Conservation (phyloP, 2,888 invertebrate species). For the Andrena fulva region DNA sequence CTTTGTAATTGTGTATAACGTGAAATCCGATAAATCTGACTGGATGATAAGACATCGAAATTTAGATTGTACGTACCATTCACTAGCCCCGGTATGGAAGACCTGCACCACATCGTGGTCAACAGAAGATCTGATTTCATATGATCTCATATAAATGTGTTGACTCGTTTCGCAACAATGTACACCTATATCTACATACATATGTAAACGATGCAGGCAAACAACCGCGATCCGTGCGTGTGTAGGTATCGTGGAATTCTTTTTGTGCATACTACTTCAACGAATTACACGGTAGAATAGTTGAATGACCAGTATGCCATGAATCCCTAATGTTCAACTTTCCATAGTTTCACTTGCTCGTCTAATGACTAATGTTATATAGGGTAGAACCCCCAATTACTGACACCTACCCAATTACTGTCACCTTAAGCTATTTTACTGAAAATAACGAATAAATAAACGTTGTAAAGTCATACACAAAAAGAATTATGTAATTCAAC, state of each 20-base stretch:
- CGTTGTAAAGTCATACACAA: too few species aligned
- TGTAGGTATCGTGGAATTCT: neutral
- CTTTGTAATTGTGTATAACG: constrained; percentile 4
- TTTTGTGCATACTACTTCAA: neutral
- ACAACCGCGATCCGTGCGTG: too few species aligned
- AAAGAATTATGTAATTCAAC: too few species aligned
- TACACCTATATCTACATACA: neutral
- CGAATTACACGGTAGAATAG: constrained; percentile 1
- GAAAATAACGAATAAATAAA: too few species aligned
- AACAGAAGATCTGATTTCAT: constrained; percentile 30
- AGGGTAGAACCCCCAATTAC: too few species aligned
- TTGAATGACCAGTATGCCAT: neutral
- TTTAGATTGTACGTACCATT: constrained; percentile 8
- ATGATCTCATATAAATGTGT: neutral
- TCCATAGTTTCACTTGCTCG: too few species aligned
- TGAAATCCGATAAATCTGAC: neutral
- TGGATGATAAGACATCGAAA: constrained; percentile 18
- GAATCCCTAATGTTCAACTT: neutral
- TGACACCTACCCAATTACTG: too few species aligned
- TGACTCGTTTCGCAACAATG: constrained; percentile 29
- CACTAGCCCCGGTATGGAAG: neutral
- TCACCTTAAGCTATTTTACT: too few species aligned
- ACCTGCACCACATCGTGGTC: constrained; percentile 5
- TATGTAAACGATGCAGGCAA: neutral
- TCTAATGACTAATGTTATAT: too few species aligned